Conservation (phyloP, 92 coral and sea anemone genomes). For the Umimayanthus kanabou region DNA sequence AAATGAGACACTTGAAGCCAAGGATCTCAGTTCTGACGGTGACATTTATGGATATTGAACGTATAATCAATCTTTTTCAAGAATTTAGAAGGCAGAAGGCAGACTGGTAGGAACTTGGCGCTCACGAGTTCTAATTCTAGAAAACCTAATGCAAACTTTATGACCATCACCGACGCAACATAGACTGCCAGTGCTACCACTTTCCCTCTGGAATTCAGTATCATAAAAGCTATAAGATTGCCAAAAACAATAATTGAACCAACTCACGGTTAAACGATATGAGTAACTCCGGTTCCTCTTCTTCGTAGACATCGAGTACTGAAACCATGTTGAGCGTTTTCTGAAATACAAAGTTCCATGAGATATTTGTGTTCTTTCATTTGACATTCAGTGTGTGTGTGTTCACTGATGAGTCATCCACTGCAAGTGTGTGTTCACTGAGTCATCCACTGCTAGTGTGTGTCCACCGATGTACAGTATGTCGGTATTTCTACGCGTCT, state of each 20-base stretch:
- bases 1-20: too few relatives aligned
- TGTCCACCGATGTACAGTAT: background rate
- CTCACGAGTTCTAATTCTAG: too few relatives aligned
- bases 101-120: too few relatives aligned
- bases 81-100: background rate
- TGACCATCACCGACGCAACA: background rate
- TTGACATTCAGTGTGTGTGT: background rate
- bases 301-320: slow-evolving; percentile 93
- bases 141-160: background rate
- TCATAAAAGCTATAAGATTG: background rate
- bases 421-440: background rate
- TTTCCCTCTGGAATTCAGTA: background rate
- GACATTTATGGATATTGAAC: too few relatives aligned
- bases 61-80: background rate
- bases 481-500: background rate
- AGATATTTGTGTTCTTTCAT: background rate
- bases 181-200: background rate
- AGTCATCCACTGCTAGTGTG: background rate
- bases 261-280: slow-evolving; percentile 93
- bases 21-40: too few relatives aligned
- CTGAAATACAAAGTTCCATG: slow-evolving; percentile 46
- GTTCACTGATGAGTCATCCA: background rate
- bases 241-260: background rate
- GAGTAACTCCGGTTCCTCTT: slow-evolving; percentile 84
- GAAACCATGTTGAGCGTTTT: slow-evolving; percentile 84